These are phyloP conservation scores for Hermaeophaga mercurialis DNA, from an alignment of 2,888 invertebrate genomes.

Conservation along the genomic window DNA sequence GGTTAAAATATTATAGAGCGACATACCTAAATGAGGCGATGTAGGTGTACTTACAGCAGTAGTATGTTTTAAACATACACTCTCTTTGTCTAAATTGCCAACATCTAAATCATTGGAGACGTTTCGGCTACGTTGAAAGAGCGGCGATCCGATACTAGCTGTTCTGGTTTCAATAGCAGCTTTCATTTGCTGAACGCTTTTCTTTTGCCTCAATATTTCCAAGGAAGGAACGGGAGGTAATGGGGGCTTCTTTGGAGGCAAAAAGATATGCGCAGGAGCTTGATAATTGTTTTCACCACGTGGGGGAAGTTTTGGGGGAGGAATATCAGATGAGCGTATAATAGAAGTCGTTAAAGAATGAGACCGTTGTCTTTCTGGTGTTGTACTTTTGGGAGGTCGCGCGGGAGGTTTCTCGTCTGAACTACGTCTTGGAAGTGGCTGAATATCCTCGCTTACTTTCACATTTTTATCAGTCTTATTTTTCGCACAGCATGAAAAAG, in stretches of 20 bases:
- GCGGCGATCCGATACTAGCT: constrained; percentile 68
- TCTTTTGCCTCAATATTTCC: constrained; percentile 65
- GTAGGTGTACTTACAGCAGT: constrained; percentile 57
- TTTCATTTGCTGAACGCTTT: constrained; percentile 48
- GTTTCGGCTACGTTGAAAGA: constrained; percentile 65
- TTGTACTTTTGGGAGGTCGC: constrained; percentile 68
- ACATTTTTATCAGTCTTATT: constrained; percentile 59
- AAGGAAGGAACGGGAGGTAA: constrained; percentile 72
- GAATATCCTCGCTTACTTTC: constrained; percentile 58
- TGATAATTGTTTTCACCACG: constrained; percentile 56
- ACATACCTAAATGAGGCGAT: constrained; percentile 54
- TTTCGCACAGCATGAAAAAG: constrained; percentile 75
- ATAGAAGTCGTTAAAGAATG: constrained; percentile 59
- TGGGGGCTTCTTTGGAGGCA: constrained; percentile 75
- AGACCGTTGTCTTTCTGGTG: constrained; percentile 63
- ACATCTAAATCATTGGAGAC: constrained; percentile 65
- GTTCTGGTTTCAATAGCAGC: constrained; percentile 61
- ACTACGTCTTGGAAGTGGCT: constrained; percentile 68
- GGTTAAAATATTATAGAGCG: neutral
- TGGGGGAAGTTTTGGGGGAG: constrained; percentile 63
- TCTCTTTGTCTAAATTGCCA: constrained; percentile 35
- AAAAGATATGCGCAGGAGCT: constrained; percentile 61
- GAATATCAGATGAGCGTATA: constrained; percentile 3
- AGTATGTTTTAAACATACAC: constrained; percentile 37
- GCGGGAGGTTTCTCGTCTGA: constrained; percentile 68